Percentiles rank a stretch among this genome's conserved stretches.
Conservation (phyloP, 1,140 invertebrate species). For the Halesus radiatus region DNA sequence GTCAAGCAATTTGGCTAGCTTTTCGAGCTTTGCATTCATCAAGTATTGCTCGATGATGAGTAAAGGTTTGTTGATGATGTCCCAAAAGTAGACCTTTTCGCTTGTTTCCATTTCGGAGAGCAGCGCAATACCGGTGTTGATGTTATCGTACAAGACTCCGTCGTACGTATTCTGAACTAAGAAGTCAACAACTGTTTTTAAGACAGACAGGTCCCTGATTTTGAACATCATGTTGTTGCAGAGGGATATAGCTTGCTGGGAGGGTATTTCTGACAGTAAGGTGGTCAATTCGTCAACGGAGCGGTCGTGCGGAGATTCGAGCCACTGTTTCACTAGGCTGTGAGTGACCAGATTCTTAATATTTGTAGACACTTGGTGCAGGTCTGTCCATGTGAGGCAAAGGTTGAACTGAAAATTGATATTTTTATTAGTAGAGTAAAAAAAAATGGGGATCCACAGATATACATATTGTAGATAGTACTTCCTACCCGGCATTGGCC, state of each 20-base stretch:
- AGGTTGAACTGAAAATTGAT: conserved; percentile 70
- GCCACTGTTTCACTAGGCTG: conserved; percentile 65
- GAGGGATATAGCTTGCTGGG: conserved; percentile 70
- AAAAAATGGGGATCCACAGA: not conserved
- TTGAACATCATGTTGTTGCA: conserved; percentile 75
- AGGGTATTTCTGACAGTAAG: conserved; percentile 70
- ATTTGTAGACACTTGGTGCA: conserved; percentile 67
- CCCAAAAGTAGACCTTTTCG: conserved; percentile 73
- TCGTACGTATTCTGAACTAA: conserved; percentile 69
- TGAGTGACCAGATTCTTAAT: conserved; percentile 66
- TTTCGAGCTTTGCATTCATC: conserved; percentile 82
- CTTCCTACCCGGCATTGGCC: no score
- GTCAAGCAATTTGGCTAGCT: conserved; percentile 71
- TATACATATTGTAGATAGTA: no score
- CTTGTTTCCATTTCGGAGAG: conserved; percentile 71
- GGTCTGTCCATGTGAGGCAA: conserved; percentile 75
- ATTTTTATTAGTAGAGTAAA: not conserved
- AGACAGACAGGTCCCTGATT: conserved; percentile 73
- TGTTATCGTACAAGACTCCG: conserved; percentile 69
- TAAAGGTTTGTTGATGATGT: conserved; percentile 76
- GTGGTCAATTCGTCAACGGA: conserved; percentile 63
- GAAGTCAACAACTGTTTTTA: conserved; percentile 75
- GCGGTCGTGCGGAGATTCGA: conserved; percentile 64
- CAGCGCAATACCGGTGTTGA: conserved; percentile 73
- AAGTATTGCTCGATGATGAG: conserved; percentile 81